phyloP scores from a whole-genome alignment of 2,888 invertebrate genomes.

The Cantharis rustica region DNA sequence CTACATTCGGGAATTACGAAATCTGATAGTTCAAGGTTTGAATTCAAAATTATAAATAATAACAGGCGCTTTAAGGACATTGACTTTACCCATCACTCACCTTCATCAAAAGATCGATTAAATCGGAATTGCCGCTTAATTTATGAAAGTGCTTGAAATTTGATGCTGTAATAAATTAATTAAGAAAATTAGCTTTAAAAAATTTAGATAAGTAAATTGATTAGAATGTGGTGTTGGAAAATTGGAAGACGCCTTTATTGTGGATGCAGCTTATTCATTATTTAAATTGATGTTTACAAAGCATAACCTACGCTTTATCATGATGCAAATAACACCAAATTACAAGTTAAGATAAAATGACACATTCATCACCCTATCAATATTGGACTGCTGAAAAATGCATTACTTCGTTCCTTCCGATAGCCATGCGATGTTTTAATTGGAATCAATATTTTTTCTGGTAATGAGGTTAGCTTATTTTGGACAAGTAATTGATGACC shows the following conservation, averaged over 20 bases:
- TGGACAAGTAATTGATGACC: background rate
- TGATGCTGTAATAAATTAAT: background rate
- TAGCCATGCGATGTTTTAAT: background rate
- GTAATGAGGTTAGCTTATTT: background rate
- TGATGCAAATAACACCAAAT: background rate
- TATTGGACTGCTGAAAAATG: background rate
- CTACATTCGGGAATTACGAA: background rate
- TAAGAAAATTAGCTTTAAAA: background rate
- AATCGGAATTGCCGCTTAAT: background rate
- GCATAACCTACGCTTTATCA: background rate
- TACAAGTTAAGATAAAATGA: background rate
- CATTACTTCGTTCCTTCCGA: background rate
- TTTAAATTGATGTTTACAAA: background rate
- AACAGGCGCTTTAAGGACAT: background rate
- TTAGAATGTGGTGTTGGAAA: background rate
- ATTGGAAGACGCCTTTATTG: background rate
- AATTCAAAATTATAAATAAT: slow-evolving; percentile 4
- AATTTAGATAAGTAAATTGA: background rate
- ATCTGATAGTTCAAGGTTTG: slow-evolving; percentile 10
- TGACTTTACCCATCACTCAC: background rate
- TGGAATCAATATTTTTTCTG: background rate
- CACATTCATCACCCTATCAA: background rate
- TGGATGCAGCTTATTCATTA: background rate
- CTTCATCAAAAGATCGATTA: background rate
- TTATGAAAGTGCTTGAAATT: background rate